Evolutionary conservation across 2,113 vertebrate species (phyloP).

Genomic region (Crypturellus undulatus): DNA sequence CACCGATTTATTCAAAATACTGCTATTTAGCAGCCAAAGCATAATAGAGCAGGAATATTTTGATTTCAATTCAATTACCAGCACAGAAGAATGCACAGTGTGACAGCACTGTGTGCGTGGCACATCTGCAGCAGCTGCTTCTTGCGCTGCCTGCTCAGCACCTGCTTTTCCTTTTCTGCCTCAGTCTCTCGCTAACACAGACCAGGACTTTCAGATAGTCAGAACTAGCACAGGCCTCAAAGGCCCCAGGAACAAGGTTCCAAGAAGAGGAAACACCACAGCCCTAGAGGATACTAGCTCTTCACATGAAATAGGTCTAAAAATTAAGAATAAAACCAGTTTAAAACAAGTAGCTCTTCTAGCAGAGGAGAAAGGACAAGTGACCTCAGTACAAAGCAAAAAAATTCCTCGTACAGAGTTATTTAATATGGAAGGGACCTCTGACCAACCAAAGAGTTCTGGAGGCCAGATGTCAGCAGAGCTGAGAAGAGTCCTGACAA

Average conservation of each 20-base stretch:
- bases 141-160: not conserved
- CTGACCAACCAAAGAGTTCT: not conserved
- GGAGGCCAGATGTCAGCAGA: not conserved
- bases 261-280: not conserved
- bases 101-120: not conserved
- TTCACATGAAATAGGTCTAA: not conserved
- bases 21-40: constrained; percentile 30
- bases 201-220: not conserved
- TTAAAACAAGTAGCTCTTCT: not conserved
- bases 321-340: not conserved
- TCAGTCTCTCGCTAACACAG: not conserved
- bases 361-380: not conserved
- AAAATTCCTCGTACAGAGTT: not conserved
- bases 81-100: constrained; percentile 7
- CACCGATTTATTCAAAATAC: constrained; percentile 49
- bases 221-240: not conserved
- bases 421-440: not conserved
- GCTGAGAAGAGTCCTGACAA: not conserved
- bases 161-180: not conserved
- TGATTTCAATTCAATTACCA: constrained; percentile 56
- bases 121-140: not conserved
- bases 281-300: not conserved
- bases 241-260: not conserved
- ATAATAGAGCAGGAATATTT: constrained; percentile 52
- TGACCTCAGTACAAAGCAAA: not conserved